Conservation (phyloP, 2,888 invertebrate genomes). For the Phrixothrix hirtus region DNA sequence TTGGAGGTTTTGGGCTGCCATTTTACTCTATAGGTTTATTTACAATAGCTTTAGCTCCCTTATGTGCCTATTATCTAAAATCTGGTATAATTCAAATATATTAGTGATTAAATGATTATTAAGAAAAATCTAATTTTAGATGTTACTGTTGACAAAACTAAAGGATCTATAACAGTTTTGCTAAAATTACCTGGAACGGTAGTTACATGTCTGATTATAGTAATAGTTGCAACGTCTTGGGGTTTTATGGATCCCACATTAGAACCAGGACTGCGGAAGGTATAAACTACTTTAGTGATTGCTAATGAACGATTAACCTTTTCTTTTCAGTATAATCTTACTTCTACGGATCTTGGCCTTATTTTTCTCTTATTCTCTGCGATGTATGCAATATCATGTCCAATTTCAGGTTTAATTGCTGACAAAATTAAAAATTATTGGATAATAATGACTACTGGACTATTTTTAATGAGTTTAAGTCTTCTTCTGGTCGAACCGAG, state of each 20-base stretch:
- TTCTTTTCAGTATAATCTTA: background rate
- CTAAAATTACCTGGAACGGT: slow-evolving; percentile 70
- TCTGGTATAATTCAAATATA: slow-evolving; percentile 61
- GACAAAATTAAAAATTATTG: slow-evolving; percentile 69
- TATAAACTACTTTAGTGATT: slow-evolving; percentile 38
- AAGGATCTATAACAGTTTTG: slow-evolving; percentile 64
- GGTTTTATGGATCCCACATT: slow-evolving; percentile 77
- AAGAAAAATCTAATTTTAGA: slow-evolving; percentile 55
- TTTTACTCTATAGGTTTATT: slow-evolving; percentile 73
- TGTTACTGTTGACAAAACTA: slow-evolving; percentile 58
- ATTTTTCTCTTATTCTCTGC: slow-evolving; percentile 72
- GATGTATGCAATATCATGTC: slow-evolving; percentile 72
- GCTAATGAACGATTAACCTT: slow-evolving; percentile 35
- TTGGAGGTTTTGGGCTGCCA: slow-evolving; percentile 78
- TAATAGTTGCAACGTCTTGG: slow-evolving; percentile 72
- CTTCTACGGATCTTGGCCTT: slow-evolving; percentile 66
- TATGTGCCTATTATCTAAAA: slow-evolving; percentile 65
- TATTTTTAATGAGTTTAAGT: slow-evolving; percentile 64
- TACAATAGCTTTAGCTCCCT: slow-evolving; percentile 66
- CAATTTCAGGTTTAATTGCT: slow-evolving; percentile 72
- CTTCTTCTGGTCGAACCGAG: slow-evolving; percentile 70
- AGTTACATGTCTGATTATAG: slow-evolving; percentile 69
- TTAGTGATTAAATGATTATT: background rate
- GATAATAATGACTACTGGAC: slow-evolving; percentile 72
- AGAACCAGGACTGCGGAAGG: slow-evolving; percentile 70